Percentiles rank a stretch among this genome's conserved stretches.
Evolutionary conservation across 2,888 invertebrate genomes (phyloP).

Genomic region (Apodemia zela): DNA sequence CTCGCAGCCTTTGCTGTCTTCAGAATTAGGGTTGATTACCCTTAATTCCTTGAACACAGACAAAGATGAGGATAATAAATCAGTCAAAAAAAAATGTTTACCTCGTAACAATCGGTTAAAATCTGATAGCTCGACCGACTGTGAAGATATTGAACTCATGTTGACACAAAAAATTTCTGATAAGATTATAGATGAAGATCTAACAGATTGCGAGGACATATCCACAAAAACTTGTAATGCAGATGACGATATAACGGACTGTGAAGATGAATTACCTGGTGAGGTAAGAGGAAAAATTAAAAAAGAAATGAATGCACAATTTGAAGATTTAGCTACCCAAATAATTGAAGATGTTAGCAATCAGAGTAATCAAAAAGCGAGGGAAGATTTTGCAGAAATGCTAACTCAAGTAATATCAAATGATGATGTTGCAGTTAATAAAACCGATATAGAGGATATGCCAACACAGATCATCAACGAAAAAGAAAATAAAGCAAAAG

Average conservation of each 20-base stretch:
- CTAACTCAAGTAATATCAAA: constrained; percentile 38
- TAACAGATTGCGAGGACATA: constrained; percentile 49
- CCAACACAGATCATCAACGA: constrained; percentile 41
- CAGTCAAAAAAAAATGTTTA: constrained; percentile 25
- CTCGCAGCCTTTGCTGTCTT: constrained; percentile 55
- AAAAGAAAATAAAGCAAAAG: constrained; percentile 25
- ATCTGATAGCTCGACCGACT: constrained; percentile 48
- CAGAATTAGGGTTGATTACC: constrained; percentile 33
- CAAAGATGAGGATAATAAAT: constrained; percentile 19
- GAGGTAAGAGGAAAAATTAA: constrained; percentile 6
- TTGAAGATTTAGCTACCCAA: constrained; percentile 38
- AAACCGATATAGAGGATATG: constrained; percentile 38
- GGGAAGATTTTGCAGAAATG: constrained; percentile 38
- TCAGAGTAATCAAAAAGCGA: constrained; percentile 20
- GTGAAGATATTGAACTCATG: constrained; percentile 48
- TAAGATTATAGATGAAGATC: constrained; percentile 41
- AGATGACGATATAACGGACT: constrained; percentile 48
- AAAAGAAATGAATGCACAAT: constrained; percentile 26
- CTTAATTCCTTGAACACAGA: neutral
- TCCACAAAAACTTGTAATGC: neutral
- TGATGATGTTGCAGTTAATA: constrained; percentile 3
- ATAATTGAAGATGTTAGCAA: constrained; percentile 30
- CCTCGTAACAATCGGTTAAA: constrained; percentile 31
- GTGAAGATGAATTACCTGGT: constrained; percentile 39
- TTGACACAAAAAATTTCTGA: constrained; percentile 43